A percentile compares a stretch with the other conserved stretches of the same genome.
These are phyloP conservation scores for Cryptocephalus moraei DNA, from an alignment of 2,888 invertebrate genomes.

Conservation along the genomic window DNA sequence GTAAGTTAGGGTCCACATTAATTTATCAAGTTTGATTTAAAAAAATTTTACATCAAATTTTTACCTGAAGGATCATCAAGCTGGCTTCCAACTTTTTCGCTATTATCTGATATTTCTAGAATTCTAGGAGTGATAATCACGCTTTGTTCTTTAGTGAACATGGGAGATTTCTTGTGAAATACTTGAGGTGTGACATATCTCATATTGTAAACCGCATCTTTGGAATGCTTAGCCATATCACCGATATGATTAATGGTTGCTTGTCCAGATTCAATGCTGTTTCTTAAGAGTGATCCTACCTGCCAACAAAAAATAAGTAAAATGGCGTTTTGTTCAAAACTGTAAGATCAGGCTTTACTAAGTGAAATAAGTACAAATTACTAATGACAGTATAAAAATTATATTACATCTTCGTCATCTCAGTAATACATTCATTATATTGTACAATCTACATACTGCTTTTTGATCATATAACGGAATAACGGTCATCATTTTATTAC, in stretches of 20 bases:
- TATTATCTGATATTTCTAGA: conserved; percentile 3
- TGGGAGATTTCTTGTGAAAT: too few species aligned
- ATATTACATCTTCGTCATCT: background rate
- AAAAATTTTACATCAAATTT: conserved; percentile 1
- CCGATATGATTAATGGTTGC: conserved; percentile 29
- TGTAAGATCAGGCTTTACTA: background rate
- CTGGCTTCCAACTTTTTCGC: conserved; percentile 3
- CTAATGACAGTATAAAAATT: too few species aligned
- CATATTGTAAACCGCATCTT: conserved; percentile 8
- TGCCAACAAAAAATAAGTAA: conserved; percentile 4
- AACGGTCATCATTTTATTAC: too few species aligned
- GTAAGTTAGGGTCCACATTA: too few species aligned
- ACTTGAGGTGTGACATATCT: conserved; percentile 3
- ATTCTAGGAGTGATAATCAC: conserved; percentile 7
- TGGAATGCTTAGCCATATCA: conserved; percentile 30
- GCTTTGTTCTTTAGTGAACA: background rate
- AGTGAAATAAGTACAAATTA: too few species aligned
- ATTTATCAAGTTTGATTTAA: background rate
- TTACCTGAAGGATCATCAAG: conserved; percentile 1
- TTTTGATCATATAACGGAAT: background rate
- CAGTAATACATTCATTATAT: background rate
- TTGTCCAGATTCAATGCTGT: conserved; percentile 31
- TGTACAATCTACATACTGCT: background rate
- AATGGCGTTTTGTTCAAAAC: background rate
- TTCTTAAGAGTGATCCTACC: conserved; percentile 29